Conservation (phyloP, 30 jellyfish, hydroid and myxozoan genomes). For the Hydra vulgaris region DNA sequence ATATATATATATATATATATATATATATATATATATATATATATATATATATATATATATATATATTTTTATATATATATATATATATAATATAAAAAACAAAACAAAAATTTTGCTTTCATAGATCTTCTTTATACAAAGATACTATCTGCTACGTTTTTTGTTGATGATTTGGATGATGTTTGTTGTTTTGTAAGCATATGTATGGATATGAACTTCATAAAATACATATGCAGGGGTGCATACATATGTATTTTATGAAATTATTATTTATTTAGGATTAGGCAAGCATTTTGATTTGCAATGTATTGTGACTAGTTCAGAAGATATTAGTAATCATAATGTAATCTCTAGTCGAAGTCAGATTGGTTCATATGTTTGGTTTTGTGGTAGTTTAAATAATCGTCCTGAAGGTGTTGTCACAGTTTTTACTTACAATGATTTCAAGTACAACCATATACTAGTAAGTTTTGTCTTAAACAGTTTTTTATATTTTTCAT, state of each 20-base stretch:
- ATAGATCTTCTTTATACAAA: too few relatives aligned
- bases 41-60: too few relatives aligned
- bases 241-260: not conserved
- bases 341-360: slow-evolving; percentile 40
- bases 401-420: slow-evolving; percentile 36
- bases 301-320: slow-evolving; percentile 49
- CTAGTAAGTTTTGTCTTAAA: slow-evolving; percentile 28
- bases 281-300: slow-evolving; percentile 53
- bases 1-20: too few relatives aligned
- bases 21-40: too few relatives aligned
- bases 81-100: too few relatives aligned
- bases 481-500: not conserved
- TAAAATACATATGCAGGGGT: too few relatives aligned
- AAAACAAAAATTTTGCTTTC: too few relatives aligned
- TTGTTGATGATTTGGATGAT: too few relatives aligned
- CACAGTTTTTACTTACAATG: slow-evolving; percentile 62
- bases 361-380: slow-evolving; percentile 68
- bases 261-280: slow-evolving; percentile 21
- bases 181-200: too few relatives aligned
- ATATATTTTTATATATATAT: too few relatives aligned
- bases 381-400: slow-evolving; percentile 61
- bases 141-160: too few relatives aligned
- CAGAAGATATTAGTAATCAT: slow-evolving; percentile 8
- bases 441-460: slow-evolving; percentile 49
- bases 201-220: too few relatives aligned